These are phyloP conservation scores for Geothlypis trichas DNA, from an alignment of 2,113 vertebrate species.

Conservation along the genomic window DNA sequence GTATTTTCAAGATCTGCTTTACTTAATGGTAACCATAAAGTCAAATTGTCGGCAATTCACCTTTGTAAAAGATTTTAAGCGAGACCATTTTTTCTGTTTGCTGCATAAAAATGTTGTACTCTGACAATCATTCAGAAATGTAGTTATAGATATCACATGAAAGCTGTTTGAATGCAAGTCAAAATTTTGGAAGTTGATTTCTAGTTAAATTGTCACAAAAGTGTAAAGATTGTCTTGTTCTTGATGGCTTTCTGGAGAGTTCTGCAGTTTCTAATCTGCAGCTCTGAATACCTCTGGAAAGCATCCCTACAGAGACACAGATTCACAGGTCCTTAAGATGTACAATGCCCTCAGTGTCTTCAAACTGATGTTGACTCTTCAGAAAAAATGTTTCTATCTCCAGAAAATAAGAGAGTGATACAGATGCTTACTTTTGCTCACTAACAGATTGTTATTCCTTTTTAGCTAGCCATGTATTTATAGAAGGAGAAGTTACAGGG, in stretches of 20 bases:
- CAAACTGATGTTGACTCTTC: background rate
- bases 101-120: background rate
- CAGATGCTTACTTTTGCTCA: background rate
- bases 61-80: background rate
- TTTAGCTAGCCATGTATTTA: background rate
- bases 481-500: background rate
- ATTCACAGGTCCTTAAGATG: background rate
- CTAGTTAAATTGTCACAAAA: background rate
- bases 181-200: background rate
- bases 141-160: background rate
- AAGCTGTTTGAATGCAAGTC: background rate
- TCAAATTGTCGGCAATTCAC: background rate
- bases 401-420: background rate
- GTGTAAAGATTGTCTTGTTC: background rate
- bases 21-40: slow-evolving; percentile 50
- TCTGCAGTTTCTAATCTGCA: background rate
- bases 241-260: background rate
- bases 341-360: background rate
- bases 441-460: background rate
- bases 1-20: slow-evolving; percentile 20
- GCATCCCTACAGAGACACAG: background rate
- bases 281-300: background rate
- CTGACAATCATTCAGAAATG: background rate
- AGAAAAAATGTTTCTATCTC: slow-evolving; percentile 1
- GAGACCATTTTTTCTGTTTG: background rate